Conservation (phyloP, 2,888 invertebrate genomes). For the Pseudolycoriella hygida region DNA sequence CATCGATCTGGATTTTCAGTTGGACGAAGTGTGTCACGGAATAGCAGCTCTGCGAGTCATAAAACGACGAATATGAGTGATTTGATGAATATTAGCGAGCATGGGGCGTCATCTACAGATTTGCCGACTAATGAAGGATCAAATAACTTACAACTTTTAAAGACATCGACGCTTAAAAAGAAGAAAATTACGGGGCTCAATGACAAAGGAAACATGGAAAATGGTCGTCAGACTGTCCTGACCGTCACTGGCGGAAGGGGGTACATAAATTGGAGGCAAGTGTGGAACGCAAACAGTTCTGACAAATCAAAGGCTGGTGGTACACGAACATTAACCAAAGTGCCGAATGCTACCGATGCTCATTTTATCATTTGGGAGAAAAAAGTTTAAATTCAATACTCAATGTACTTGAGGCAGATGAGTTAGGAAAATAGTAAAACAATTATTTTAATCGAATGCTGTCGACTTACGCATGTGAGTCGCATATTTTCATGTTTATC, state of each 20-base stretch:
- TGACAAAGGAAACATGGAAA: slow-evolving; percentile 29
- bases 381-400: slow-evolving; percentile 46
- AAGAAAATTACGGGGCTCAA: slow-evolving; percentile 27
- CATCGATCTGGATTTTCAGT: slow-evolving; percentile 28
- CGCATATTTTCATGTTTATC: no score
- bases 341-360: slow-evolving; percentile 67
- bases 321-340: slow-evolving; percentile 30
- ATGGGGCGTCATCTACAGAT: slow-evolving; percentile 26
- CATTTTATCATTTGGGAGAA: slow-evolving; percentile 84
- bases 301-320: slow-evolving; percentile 15
- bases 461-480: no score
- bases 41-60: slow-evolving; percentile 59
- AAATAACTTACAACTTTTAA: slow-evolving; percentile 4
- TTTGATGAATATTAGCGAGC: slow-evolving; percentile 34
- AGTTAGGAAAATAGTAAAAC: no score
- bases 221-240: slow-evolving; percentile 53
- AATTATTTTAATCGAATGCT: no score
- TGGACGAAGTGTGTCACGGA: slow-evolving; percentile 49
- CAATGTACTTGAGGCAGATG: no score
- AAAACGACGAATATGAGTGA: slow-evolving; percentile 33
- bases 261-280: slow-evolving; percentile 71
- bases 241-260: slow-evolving; percentile 79
- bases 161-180: slow-evolving; percentile 14
- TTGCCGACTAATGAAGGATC: background rate
- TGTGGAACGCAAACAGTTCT: slow-evolving; percentile 35